Evolutionary conservation across 1,140 invertebrate genomes (phyloP), one percentile per base, ranked within the genome.

Genomic region (Caenorhabditis brenneri): DNA sequence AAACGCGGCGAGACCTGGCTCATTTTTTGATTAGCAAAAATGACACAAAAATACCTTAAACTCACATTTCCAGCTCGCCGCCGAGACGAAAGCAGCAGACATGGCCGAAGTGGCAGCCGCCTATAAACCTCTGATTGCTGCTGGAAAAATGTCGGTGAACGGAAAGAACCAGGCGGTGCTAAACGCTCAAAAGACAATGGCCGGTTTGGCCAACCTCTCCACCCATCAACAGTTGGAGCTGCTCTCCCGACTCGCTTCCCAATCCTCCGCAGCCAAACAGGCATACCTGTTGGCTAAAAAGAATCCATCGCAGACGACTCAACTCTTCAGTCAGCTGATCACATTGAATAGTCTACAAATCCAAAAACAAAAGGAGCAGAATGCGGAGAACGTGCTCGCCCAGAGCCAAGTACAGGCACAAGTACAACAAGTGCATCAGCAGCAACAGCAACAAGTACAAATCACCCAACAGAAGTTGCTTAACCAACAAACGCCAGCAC

Each of bases 41-140:
- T n/a, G 9, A 16, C 36, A 36, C 60, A 65, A 36, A 33, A 65
- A 36, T 33, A 65, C 4, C 33, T 22, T 46, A 65, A 19, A 33
- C 33, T 2, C 24, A 24, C 46, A 12, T 27, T 82, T 65, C 22
- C 58, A 49, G 85, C 79, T 27, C 24, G 39, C 58, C 51, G 79
- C 36, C 81, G 80, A 27, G 55, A 80, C 65, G 22, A 53, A 87
- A 33, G 79, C 82, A 3, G 33, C 79, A 0, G 80, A 69, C 29
- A 36, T 89, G 16, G 36, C 60, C 1, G 88, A 88, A 58, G 90
- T n/a, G 12, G 87, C 83, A 2, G 29, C 24, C 24, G 82, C 88
- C 15, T 90, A 89, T 58, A 91, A 90, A 46, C 88, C 88, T 6
- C 42, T 83, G 27, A 69, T 89, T 6, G 88, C 89, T 6, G 16